Evolutionary conservation across 2,113 vertebrate genomes (phyloP), one percentile per base, ranked within the genome.

Genomic region (Rana temporaria): DNA sequence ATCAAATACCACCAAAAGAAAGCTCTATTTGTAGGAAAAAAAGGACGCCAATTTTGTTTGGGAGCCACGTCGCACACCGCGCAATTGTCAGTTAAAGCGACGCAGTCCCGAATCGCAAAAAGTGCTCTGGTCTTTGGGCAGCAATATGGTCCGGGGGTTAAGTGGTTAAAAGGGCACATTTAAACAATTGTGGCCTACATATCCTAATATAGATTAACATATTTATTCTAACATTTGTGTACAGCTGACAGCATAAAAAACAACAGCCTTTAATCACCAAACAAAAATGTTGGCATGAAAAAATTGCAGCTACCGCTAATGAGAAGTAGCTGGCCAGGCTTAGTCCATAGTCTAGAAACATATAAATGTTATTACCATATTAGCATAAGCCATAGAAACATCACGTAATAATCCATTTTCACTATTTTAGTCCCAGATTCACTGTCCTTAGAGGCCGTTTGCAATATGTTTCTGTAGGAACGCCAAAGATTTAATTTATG

Each of bases 401-500:
- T 79, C 65, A 74, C 64, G 70, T 82, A 75, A 75, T 32, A 67
- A 56, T 20, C 70, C 48, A 75, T 74, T 74, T 75, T 67, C 60
- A 38, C 71, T 75, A 67, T 65, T 73, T 62, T 53, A 73, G 42
- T 81, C 53, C 52, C 52, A 75, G 71, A 82, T 75, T 75, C 57
- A 30, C 52, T 57, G 70, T 82, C 80, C 80, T 57, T 64, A 18
- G 80, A 75, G 80, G 71, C 71, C 26, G 26, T 42, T 32, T 75
- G 63, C 80, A 82, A 82, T 75, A 82, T 82, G 62, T 75, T 82
- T 82, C 67, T 82, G 80, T 67, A 82, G 71, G 34, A 34, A 82
- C 18, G 63, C 52, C 71, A 82, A 75, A 53, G 30, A 82, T 66
- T 82, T 75, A 82, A 82, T 82, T 82, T 67, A 82, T 82, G 80